These are phyloP conservation scores for Leucozona laternaria DNA, from an alignment of 2,888 invertebrate genomes.

Conservation along the genomic window DNA sequence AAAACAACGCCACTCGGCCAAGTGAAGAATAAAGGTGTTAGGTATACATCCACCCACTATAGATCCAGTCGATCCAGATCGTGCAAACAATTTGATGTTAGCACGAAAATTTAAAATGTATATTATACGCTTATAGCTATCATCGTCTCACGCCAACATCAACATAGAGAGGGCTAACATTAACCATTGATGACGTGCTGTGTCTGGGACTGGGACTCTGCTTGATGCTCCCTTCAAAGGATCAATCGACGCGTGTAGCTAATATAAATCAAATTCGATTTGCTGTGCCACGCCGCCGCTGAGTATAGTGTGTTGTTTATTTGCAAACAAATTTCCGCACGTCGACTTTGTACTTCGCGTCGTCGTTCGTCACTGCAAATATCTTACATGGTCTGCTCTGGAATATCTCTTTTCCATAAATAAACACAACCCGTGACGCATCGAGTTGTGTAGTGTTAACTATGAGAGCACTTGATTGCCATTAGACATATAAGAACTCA, in stretches of 20 bases:
- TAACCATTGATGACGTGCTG: constrained; percentile 41
- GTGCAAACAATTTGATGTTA: constrained; percentile 72
- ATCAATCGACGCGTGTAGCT: constrained; percentile 69
- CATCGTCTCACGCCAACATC: constrained; percentile 69
- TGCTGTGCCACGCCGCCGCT: constrained; percentile 19
- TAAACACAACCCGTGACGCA: constrained; percentile 62
- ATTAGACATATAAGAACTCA: constrained; percentile 46
- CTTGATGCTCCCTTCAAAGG: constrained; percentile 57
- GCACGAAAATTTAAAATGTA: constrained; percentile 50
- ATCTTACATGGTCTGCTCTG: constrained; percentile 2
- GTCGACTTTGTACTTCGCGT: constrained; percentile 14
- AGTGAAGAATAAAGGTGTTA: constrained; percentile 46
- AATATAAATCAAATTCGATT: constrained; percentile 76
- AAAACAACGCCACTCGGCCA: background rate
- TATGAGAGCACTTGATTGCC: constrained; percentile 47
- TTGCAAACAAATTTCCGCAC: constrained; percentile 33
- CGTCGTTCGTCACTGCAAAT: constrained; percentile 22
- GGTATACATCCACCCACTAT: constrained; percentile 58
- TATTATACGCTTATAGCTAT: constrained; percentile 50
- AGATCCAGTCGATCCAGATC: constrained; percentile 39
- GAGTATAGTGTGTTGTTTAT: constrained; percentile 22
- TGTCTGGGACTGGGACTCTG: constrained; percentile 28
- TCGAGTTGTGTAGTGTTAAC: constrained; percentile 47
- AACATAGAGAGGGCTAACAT: constrained; percentile 38
- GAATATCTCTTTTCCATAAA: constrained; percentile 52